phyloP scores from a whole-genome alignment of 2,797 vertebrate genomes.

The Sebastes elongatus region DNA sequence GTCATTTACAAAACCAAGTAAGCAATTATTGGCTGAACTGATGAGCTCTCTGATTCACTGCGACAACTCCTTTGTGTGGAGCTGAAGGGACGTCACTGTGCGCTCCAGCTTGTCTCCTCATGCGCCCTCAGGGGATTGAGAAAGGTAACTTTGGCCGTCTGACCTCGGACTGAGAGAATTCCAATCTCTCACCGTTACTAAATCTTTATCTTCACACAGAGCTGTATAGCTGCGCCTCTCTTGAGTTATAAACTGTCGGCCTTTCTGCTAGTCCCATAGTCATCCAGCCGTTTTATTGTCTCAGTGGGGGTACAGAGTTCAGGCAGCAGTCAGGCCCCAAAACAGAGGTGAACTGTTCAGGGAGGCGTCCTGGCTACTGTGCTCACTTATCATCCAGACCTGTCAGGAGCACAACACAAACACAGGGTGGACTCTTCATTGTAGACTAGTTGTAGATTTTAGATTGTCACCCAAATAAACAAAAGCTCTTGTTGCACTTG shows the following conservation, averaged over 20 bases:
- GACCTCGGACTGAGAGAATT: slow-evolving; percentile 82
- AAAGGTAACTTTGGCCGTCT: slow-evolving; percentile 77
- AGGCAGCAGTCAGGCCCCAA: slow-evolving; percentile 78
- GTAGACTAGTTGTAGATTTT: background rate
- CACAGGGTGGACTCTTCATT: background rate
- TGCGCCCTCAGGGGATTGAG: slow-evolving; percentile 59
- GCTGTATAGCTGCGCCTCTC: slow-evolving; percentile 70
- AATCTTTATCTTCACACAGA: slow-evolving; percentile 79
- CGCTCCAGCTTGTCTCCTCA: slow-evolving; percentile 53
- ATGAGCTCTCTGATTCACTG: slow-evolving; percentile 54
- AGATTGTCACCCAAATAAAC: background rate
- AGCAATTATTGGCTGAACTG: slow-evolving; percentile 59
- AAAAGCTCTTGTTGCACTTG: background rate
- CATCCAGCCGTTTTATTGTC: slow-evolving; percentile 86
- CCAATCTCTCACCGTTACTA: slow-evolving; percentile 81
- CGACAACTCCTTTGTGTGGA: slow-evolving; percentile 63
- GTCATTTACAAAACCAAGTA: slow-evolving; percentile 52
- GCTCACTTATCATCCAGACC: slow-evolving; percentile 47
- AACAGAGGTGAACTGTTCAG: slow-evolving; percentile 75
- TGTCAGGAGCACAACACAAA: slow-evolving; percentile 15
- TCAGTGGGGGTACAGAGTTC: slow-evolving; percentile 82
- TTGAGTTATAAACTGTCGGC: slow-evolving; percentile 80
- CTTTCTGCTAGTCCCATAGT: slow-evolving; percentile 79
- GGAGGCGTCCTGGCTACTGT: slow-evolving; percentile 50
- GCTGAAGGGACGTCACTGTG: slow-evolving; percentile 58